Conservation (phyloP, 2,113 vertebrate species). For the Protobothrops flavoviridis region DNA sequence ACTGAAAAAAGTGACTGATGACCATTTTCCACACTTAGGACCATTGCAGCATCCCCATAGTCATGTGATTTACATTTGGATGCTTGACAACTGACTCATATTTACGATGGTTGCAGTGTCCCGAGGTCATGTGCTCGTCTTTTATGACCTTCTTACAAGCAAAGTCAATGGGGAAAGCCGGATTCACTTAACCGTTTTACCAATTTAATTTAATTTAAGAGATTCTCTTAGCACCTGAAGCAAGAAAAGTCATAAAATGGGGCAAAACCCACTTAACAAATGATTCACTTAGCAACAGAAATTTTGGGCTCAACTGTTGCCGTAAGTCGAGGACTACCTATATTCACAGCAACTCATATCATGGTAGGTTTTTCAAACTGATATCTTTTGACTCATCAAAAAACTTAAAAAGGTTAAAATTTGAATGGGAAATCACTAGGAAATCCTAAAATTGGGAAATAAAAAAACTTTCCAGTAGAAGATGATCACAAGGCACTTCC, state of each 20-base stretch:
- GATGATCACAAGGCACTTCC: background rate
- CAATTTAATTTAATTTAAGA: background rate
- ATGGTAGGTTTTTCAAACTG: background rate
- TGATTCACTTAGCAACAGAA: background rate
- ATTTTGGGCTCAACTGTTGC: background rate
- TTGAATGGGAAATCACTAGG: background rate
- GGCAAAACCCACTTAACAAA: background rate
- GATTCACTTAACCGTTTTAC: background rate
- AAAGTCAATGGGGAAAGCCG: background rate
- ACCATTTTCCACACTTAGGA: background rate
- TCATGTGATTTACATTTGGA: background rate
- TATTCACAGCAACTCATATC: background rate
- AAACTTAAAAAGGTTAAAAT: background rate
- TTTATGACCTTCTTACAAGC: background rate
- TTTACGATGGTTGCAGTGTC: background rate
- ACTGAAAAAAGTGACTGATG: background rate
- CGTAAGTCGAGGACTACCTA: background rate
- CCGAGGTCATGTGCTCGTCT: background rate
- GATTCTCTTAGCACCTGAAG: background rate
- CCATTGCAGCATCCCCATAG: background rate
- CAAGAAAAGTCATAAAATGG: too few species aligned
- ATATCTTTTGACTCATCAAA: background rate
- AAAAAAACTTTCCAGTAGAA: background rate
- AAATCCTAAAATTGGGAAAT: background rate
- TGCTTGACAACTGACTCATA: background rate